Evolutionary conservation across 2,113 vertebrate species (phyloP).

Genomic region (Corvus cornix): DNA sequence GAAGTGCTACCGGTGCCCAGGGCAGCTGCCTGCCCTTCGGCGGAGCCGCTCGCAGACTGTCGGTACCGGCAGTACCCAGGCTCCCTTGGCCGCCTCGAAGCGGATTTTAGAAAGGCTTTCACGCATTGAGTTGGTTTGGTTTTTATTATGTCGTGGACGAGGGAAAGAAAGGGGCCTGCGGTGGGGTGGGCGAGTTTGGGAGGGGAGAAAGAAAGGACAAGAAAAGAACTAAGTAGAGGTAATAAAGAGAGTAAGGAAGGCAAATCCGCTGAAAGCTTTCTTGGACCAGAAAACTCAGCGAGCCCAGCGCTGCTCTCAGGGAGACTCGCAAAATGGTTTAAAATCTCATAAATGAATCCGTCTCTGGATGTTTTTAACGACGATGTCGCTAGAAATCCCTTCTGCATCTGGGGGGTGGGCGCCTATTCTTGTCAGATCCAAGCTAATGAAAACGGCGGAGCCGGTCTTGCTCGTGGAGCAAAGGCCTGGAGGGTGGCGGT

Average conservation of each 20-base stretch:
- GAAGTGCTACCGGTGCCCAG: neutral
- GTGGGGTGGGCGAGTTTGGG: neutral
- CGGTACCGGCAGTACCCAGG: neutral
- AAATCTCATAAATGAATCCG: neutral
- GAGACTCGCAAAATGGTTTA: neutral
- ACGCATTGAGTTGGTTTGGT: neutral
- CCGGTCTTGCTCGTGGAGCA: neutral
- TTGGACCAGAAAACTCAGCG: conserved; percentile 15
- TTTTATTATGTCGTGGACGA: conserved; percentile 49
- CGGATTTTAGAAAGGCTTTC: neutral
- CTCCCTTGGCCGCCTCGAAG: neutral
- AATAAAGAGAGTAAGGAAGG: conserved; percentile 22
- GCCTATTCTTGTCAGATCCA: neutral
- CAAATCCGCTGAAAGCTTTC: conserved; percentile 41
- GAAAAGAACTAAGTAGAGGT: conserved; percentile 45
- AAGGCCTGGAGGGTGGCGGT: neutral
- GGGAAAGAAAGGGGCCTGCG: neutral
- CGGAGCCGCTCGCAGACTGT: neutral
- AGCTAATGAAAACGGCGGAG: neutral
- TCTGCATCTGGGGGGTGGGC: neutral
- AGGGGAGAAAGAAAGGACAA: neutral
- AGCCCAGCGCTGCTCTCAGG: neutral
- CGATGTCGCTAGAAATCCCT: neutral
- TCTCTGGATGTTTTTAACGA: neutral
- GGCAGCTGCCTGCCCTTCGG: neutral